Conservation (phyloP, 2,888 invertebrate genomes). For the Creontiades dilutus region DNA sequence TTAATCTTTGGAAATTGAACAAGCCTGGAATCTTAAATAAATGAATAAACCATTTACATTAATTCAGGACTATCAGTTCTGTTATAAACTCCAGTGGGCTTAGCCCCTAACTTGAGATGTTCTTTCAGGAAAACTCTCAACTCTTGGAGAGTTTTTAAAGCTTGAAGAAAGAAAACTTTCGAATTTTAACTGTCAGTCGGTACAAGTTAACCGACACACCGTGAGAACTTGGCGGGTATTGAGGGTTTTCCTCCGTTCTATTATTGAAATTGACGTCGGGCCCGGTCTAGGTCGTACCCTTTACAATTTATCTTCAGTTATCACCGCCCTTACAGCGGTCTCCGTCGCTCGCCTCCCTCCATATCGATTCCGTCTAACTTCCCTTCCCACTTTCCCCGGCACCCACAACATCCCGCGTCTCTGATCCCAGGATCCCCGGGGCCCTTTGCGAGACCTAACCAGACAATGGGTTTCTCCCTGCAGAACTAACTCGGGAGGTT, state of each 20-base stretch:
- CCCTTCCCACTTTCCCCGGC: not conserved
- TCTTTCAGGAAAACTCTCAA: no score
- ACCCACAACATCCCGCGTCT: constrained; percentile 10
- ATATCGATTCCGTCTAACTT: not conserved
- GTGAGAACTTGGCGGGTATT: no score
- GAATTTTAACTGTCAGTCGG: no score
- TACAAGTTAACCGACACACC: no score
- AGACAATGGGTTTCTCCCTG: not conserved
- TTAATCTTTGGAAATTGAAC: no score
- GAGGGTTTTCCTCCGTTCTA: not conserved
- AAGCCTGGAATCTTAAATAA: no score
- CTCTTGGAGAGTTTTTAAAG: no score
- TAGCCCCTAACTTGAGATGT: no score
- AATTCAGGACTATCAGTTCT: no score
- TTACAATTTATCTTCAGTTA: constrained; percentile 22
- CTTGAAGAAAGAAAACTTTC: no score
- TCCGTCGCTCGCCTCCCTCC: not conserved
- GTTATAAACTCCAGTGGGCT: no score
- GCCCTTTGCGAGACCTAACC: not conserved
- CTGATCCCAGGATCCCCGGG: not conserved
- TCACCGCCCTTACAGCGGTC: constrained; percentile 23
- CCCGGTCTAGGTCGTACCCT: not conserved
- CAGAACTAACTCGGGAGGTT: not conserved
- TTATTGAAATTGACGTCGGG: constrained; percentile 2
- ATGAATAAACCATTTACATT: no score